Base-by-base conservation (phyloP, 2,797 vertebrate genomes). In the Ficedula albicollis region DNA sequence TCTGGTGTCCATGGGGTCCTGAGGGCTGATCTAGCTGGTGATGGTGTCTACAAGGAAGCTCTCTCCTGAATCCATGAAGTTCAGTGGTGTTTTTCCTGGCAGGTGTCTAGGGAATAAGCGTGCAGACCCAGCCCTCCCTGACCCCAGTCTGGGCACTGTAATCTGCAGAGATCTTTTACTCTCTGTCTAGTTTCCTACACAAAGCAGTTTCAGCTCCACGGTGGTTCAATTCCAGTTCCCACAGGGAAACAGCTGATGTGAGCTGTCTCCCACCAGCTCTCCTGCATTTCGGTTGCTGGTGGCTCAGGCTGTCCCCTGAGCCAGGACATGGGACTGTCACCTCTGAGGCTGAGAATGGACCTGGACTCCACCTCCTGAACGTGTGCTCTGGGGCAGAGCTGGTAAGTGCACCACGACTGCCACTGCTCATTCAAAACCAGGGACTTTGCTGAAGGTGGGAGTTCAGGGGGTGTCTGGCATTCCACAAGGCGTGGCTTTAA, bases 401-500 rank as follows among this genome's bases (percentile, higher is more conserved):
- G 10, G 6, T 8, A 9, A 0, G 0, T 8, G 32, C 6, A 2
- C 6, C 18, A 1, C 0, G 4, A 19, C 5, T 29, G 25, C 16
- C 30, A 6, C 6, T 17, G 39, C 15, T 44, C 14, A 1, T 7
- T 26, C 38, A 66, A 34, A 67, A 20, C 1, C 9, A 7, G 30
- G 2, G 13, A 5, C 15, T 43, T 43, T 36, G 34, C 23, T 38
- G 11, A 26, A 63, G 55, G 22, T 25, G 8, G 5, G 21, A 2
- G 0, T 12, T 32, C 6, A 23, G 34, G 23, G 59, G 5, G 13
- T 21, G 23, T 19, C 43, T 41, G 26, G 17, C 32, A 22, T 18
- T 64, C 48, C 34, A 27, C 60, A 79, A 91, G 6, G 6, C 1
- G 0, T 3, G 6, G 26, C 11, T 92, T 74, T 41, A 82, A 70